A percentile compares a stretch with the other conserved stretches of the same genome.
phyloP scores from a whole-genome alignment of 2,797 vertebrate species.

The Toxotes lorentzi region DNA sequence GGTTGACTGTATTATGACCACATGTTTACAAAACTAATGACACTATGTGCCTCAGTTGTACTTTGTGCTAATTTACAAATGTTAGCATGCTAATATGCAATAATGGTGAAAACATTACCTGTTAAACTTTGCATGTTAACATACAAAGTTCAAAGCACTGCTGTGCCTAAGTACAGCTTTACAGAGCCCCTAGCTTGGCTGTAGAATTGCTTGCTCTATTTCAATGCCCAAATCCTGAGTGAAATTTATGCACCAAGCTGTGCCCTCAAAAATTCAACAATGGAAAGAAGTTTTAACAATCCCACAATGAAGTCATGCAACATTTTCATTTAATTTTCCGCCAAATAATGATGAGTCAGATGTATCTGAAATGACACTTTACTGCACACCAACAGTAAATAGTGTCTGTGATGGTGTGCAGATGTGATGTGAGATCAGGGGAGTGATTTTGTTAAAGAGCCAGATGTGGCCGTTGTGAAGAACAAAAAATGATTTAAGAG shows the following conservation, averaged over 20 bases:
- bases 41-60: no score
- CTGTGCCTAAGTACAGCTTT: background rate
- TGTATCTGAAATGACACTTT: background rate
- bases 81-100: no score
- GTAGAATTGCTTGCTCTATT: background rate
- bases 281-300: background rate
- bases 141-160: background rate
- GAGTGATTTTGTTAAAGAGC: slow-evolving; percentile 14
- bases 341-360: background rate
- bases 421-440: background rate
- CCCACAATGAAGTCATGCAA: background rate
- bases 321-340: no score
- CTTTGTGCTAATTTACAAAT: no score
- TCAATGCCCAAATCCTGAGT: background rate
- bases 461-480: background rate
- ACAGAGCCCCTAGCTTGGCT: background rate
- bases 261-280: background rate
- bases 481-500: background rate
- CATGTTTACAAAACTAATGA: no score
- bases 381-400: background rate
- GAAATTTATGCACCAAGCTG: background rate
- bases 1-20: no score
- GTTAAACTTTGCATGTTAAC: no score
- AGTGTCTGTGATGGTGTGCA: background rate
- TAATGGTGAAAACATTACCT: no score